Evolutionary conservation across 2,113 vertebrate genomes (phyloP).

Genomic region (Mesoclemmys tuberculata): DNA sequence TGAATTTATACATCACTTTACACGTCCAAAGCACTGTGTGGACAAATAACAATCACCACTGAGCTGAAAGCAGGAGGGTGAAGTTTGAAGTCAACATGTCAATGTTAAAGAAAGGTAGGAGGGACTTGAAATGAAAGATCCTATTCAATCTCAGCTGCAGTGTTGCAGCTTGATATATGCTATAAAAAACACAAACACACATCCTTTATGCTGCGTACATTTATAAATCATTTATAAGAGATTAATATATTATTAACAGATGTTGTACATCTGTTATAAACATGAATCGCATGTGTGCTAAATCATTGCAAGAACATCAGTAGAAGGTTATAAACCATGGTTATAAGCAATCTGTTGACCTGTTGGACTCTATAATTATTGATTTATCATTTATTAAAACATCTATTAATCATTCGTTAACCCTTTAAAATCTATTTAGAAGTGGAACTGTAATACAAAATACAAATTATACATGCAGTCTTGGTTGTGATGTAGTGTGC

Average conservation of each 20-base stretch:
- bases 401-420: neutral
- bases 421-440: neutral
- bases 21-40: neutral
- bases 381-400: neutral
- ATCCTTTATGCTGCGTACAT: conserved; percentile 49
- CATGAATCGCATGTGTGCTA: neutral
- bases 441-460: neutral
- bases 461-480: neutral
- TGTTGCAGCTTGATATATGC: conserved; percentile 20
- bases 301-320: neutral
- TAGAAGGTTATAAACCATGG: neutral
- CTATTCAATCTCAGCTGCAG: neutral
- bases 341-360: neutral
- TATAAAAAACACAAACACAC: conserved; percentile 42
- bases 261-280: neutral
- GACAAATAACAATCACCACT: neutral
- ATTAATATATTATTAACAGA: conserved; percentile 26
- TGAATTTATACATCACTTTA: neutral
- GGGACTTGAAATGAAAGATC: neutral
- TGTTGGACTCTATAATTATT: neutral
- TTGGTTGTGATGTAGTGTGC: neutral
- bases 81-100: neutral
- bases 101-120: neutral
- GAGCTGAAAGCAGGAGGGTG: neutral
- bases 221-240: conserved; percentile 38